Percentiles rank a stretch among this genome's conserved stretches.
Evolutionary conservation across 2,113 vertebrate genomes (phyloP).

Genomic region (Callorhinus ursinus): DNA sequence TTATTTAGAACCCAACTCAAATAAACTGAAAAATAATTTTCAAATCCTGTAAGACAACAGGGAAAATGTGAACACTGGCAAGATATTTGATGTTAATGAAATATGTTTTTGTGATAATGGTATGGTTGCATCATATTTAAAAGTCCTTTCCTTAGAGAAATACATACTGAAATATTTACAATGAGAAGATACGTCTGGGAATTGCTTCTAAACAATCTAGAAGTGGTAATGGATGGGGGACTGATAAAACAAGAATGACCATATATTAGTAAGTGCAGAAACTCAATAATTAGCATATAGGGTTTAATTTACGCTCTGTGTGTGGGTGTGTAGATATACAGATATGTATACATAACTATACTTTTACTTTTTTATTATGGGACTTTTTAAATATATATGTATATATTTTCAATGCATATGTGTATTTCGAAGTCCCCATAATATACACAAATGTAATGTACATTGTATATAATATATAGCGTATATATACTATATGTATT

Average conservation of each 20-base stretch:
- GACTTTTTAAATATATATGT: not conserved
- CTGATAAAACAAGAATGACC: not conserved
- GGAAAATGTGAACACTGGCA: not conserved
- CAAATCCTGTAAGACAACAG: not conserved
- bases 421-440: not conserved
- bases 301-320: not conserved
- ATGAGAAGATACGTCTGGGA: not conserved
- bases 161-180: constrained; percentile 1
- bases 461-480: not conserved
- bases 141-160: not conserved
- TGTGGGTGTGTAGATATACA: not conserved
- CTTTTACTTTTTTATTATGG: not conserved
- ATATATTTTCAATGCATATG: not conserved
- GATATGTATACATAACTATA: not conserved
- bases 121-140: not conserved
- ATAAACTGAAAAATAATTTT: not conserved
- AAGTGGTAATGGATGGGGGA: not conserved
- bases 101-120: not conserved
- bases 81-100: not conserved
- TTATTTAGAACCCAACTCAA: constrained; percentile 11
- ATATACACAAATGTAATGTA: not conserved
- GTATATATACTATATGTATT: not conserved
- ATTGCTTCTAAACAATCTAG: not conserved
- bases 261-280: not conserved
- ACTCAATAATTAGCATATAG: not conserved